Percentiles rank a stretch among this genome's conserved stretches.
These are phyloP conservation scores for Umimayanthus kanabou DNA, from an alignment of 92 coral and sea anemone genomes.

Conservation along the genomic window DNA sequence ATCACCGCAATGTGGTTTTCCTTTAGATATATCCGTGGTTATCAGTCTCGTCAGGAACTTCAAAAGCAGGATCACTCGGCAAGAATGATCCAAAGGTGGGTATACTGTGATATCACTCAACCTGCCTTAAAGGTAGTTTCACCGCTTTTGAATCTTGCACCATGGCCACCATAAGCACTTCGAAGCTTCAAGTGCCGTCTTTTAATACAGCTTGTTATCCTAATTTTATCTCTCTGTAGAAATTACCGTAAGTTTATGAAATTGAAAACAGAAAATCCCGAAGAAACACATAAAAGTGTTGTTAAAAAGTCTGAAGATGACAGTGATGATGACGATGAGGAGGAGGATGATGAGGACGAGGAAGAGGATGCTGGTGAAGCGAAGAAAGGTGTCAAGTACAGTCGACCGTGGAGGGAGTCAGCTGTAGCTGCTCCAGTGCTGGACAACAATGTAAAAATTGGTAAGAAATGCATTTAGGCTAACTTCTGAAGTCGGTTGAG, in stretches of 20 bases:
- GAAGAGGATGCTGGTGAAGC: slow-evolving; percentile 21
- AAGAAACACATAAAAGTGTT: background rate
- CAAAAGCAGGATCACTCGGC: slow-evolving; percentile 30
- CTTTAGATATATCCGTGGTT: slow-evolving; percentile 17
- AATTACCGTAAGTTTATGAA: slow-evolving; percentile 16
- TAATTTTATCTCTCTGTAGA: background rate
- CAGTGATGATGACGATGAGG: slow-evolving; percentile 1
- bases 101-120: too few relatives aligned
- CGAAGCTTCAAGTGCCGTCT: background rate
- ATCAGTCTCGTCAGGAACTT: slow-evolving; percentile 37
- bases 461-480: slow-evolving; percentile 34
- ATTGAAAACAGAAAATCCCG: background rate
- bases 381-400: slow-evolving; percentile 47
- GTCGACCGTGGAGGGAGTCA: slow-evolving; percentile 75
- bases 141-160: background rate
- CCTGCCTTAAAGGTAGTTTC: too few relatives aligned
- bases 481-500: background rate
- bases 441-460: slow-evolving; percentile 68
- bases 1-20: background rate
- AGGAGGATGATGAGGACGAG: slow-evolving; percentile 40
- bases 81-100: slow-evolving; percentile 18
- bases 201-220: background rate
- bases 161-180: background rate
- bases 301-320: background rate
- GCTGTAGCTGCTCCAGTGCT: slow-evolving; percentile 58